phyloP scores from a whole-genome alignment of 2,888 invertebrate genomes.

The Torymus texanus region DNA sequence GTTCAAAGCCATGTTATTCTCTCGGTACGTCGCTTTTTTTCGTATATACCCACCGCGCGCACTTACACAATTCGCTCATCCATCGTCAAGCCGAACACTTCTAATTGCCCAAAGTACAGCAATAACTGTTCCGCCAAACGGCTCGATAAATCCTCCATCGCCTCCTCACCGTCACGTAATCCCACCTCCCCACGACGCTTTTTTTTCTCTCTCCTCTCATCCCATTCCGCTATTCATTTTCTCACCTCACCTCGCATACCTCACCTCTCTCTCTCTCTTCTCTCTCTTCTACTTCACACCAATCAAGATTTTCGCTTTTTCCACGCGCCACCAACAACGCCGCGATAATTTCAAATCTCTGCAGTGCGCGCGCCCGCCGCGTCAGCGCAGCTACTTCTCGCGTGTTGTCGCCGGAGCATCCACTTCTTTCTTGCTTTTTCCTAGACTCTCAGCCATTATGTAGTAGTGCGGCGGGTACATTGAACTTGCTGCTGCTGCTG shows the following conservation, averaged over 20 bases:
- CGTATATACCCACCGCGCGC: too few relatives aligned
- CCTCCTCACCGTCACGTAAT: conserved; percentile 22
- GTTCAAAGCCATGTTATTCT: too few relatives aligned
- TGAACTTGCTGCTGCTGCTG: conserved; percentile 59
- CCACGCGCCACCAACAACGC: not conserved
- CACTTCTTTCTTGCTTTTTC: not conserved
- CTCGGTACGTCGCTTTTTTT: too few relatives aligned
- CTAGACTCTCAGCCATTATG: conserved; percentile 62
- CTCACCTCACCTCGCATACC: conserved; percentile 32
- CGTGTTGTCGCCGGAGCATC: not conserved
- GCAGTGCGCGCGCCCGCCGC: conserved; percentile 19
- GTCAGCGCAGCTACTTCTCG: conserved; percentile 32
- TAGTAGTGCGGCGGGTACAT: conserved; percentile 62
- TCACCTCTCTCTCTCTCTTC: conserved; percentile 15
- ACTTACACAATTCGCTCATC: too few relatives aligned
- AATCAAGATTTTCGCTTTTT: conserved; percentile 53
- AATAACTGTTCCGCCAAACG: conserved; percentile 25
- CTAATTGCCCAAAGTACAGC: conserved; percentile 16
- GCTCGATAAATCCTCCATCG: conserved; percentile 40
- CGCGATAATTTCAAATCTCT: conserved; percentile 45
- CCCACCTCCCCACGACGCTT: conserved; percentile 48
- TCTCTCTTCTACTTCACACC: conserved; percentile 11
- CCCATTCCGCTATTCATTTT: conserved; percentile 48
- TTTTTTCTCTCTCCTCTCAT: conserved; percentile 50
- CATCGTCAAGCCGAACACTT: too few relatives aligned